Evolutionary conservation across 2,797 vertebrate species (phyloP).

Genomic region (Amphiprion clarkii): DNA sequence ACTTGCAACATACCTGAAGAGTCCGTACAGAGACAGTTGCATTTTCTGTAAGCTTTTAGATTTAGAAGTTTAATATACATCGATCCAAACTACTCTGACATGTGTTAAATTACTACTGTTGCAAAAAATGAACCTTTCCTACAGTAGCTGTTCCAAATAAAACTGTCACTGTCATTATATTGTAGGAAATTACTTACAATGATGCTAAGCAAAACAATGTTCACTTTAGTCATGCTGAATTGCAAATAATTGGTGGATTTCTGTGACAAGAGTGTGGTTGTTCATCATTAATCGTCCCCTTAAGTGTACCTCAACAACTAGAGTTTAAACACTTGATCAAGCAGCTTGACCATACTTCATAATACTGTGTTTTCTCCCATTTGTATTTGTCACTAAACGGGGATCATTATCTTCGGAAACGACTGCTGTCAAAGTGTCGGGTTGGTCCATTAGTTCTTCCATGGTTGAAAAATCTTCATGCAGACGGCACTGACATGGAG

Average conservation of each 20-base stretch:
- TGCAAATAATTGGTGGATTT: neutral
- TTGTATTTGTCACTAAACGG: neutral
- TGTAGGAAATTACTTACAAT: too few relatives aligned
- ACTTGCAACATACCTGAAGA: slow-evolving; percentile 2
- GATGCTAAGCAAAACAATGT: neutral
- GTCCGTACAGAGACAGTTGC: neutral
- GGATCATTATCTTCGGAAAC: slow-evolving; percentile 9
- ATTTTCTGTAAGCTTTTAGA: neutral
- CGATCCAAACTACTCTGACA: neutral
- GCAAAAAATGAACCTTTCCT: too few relatives aligned
- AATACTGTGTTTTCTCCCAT: neutral
- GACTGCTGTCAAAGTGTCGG: slow-evolving; percentile 2
- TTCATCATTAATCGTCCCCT: neutral
- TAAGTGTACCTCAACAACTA: neutral
- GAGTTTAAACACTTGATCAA: neutral
- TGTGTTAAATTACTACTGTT: too few relatives aligned
- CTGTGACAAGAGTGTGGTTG: neutral
- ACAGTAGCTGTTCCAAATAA: too few relatives aligned
- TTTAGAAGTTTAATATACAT: slow-evolving; percentile 1
- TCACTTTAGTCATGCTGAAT: neutral
- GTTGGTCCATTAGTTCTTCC: neutral
- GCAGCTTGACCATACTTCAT: neutral
- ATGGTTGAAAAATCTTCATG: neutral
- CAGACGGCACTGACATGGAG: neutral
- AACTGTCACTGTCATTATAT: too few relatives aligned